Evolutionary conservation across 2,888 invertebrate genomes (phyloP).

Genomic region (Drosophila lutescens): DNA sequence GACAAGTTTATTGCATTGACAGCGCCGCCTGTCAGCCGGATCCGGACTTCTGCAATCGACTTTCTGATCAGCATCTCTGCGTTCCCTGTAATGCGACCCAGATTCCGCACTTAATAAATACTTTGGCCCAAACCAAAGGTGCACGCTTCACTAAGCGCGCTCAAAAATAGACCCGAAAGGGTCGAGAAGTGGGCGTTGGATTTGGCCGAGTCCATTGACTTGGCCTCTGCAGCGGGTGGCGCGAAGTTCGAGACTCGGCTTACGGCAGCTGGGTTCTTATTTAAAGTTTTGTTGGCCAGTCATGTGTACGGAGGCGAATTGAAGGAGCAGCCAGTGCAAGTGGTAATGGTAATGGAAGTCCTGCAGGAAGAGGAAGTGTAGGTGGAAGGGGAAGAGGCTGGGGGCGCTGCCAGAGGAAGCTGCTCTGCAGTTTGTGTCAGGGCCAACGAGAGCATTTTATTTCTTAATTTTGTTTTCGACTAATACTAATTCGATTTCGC

Average conservation of each 20-base stretch:
- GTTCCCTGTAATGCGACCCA: slow-evolving; percentile 52
- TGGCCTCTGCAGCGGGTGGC: slow-evolving; percentile 16
- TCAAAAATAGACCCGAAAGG: slow-evolving; percentile 53
- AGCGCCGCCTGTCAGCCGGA: slow-evolving; percentile 23
- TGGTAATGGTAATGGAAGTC: slow-evolving; percentile 31
- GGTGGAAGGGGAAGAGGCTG: neutral
- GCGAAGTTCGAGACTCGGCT: slow-evolving; percentile 35
- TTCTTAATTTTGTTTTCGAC: slow-evolving; percentile 74
- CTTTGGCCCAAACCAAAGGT: slow-evolving; percentile 66
- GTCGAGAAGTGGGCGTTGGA: slow-evolving; percentile 7
- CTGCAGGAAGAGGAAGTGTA: slow-evolving; percentile 23
- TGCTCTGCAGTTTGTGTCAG: slow-evolving; percentile 43
- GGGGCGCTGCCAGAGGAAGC: neutral
- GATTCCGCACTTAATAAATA: slow-evolving; percentile 71
- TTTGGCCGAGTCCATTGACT: slow-evolving; percentile 63
- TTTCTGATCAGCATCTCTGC: slow-evolving; percentile 35
- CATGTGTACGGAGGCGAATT: slow-evolving; percentile 71
- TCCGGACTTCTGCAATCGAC: slow-evolving; percentile 47
- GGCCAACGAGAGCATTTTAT: slow-evolving; percentile 58
- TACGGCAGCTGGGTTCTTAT: slow-evolving; percentile 57
- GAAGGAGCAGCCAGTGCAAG: slow-evolving; percentile 35
- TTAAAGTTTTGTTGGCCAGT: slow-evolving; percentile 75
- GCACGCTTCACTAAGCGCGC: slow-evolving; percentile 66
- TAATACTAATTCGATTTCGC: slow-evolving; percentile 76
- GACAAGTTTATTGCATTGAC: slow-evolving; percentile 58